phyloP scores from a whole-genome alignment of 2,797 vertebrate genomes.

The Pipistrellus pygmaeus region DNA sequence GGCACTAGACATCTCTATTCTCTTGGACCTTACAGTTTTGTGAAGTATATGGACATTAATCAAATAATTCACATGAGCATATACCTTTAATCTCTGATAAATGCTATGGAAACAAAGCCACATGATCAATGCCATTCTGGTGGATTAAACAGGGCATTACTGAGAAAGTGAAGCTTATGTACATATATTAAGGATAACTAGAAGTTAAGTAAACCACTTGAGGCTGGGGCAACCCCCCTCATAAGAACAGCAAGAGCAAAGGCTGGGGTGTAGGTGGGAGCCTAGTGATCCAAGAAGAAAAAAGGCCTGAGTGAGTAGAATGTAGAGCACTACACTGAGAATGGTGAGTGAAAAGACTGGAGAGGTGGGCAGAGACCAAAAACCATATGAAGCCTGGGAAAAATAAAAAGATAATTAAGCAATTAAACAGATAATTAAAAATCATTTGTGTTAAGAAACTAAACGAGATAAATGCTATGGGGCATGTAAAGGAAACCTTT shows the following conservation, averaged over 20 bases:
- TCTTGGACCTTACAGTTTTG: slow-evolving; percentile 1
- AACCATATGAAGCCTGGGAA: background rate
- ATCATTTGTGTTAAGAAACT: background rate
- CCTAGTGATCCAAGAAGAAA: background rate
- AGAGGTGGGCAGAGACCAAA: background rate
- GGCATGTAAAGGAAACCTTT: background rate
- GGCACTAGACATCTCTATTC: background rate
- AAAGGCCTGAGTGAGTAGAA: background rate
- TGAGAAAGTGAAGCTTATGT: background rate
- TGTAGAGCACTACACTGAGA: background rate
- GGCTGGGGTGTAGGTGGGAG: background rate
- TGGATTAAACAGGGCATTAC: background rate
- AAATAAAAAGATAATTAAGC: slow-evolving; percentile 32
- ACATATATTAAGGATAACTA: background rate
- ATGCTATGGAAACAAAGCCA: background rate
- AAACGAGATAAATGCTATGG: background rate
- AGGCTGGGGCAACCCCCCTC: background rate
- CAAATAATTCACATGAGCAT: slow-evolving; percentile 7
- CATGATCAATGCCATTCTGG: background rate
- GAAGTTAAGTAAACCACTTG: background rate
- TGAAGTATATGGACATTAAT: background rate
- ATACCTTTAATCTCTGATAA: slow-evolving; percentile 25
- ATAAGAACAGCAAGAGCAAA: background rate
- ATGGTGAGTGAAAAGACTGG: background rate
- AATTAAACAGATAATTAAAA: slow-evolving; percentile 11